Evolutionary conservation across 2,113 vertebrate species (phyloP).

Genomic region (Brachirus orientalis): DNA sequence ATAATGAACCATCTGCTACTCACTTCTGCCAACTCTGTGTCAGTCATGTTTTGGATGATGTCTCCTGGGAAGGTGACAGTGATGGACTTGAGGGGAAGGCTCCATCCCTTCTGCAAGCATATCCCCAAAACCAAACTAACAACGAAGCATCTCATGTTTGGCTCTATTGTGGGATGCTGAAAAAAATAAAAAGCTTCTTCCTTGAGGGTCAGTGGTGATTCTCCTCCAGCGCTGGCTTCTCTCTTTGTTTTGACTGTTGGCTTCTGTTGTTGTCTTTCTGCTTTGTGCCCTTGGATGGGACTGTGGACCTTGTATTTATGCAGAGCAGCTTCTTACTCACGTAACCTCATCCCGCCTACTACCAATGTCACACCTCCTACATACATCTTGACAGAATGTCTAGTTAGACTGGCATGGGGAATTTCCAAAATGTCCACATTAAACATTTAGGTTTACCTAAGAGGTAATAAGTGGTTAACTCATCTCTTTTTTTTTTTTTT

Average conservation of each 20-base stretch:
- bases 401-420: constrained; percentile 47
- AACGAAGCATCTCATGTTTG: constrained; percentile 75
- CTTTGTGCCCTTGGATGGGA: constrained; percentile 34
- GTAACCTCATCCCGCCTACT: constrained; percentile 48
- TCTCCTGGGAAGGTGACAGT: constrained; percentile 86
- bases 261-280: constrained; percentile 38
- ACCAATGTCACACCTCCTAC: constrained; percentile 67
- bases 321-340: constrained; percentile 71
- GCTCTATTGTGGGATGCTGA: constrained; percentile 20
- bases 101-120: constrained; percentile 70
- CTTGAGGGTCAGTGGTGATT: constrained; percentile 19
- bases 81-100: constrained; percentile 71
- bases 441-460: constrained; percentile 57
- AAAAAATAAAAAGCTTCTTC: constrained; percentile 33
- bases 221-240: constrained; percentile 13
- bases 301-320: constrained; percentile 73
- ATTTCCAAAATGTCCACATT: constrained; percentile 73
- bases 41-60: constrained; percentile 77
- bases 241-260: constrained; percentile 52
- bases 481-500: constrained; percentile 29
- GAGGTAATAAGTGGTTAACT: constrained; percentile 13
- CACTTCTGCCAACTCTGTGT: constrained; percentile 85
- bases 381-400: constrained; percentile 28
- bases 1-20: constrained; percentile 73
- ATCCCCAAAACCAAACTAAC: constrained; percentile 74